Evolutionary conservation across 1,140 invertebrate species (phyloP), one percentile per base, ranked within the genome.

Genomic region (Cydia amplana): DNA sequence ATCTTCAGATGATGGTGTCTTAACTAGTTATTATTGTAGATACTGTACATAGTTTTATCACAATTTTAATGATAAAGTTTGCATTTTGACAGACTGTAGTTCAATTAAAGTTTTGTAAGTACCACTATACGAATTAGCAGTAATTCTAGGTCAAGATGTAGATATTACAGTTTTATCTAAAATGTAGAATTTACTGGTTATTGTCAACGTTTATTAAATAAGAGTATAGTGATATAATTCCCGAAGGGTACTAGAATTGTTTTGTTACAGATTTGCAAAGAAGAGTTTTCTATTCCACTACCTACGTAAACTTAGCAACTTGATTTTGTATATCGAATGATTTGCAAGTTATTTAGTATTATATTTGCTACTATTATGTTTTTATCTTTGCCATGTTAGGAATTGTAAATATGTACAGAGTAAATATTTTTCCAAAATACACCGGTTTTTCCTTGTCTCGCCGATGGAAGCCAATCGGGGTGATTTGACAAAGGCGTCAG

Each of bases 401-500:
- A 16, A 28, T n/a, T 67, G 87, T 88, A 86, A 85, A 88, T 87
- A 88, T 87, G 87, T 87, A 88, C 75, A 82, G 85, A 85, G 78
- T 87, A 86, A 87, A 88, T 88, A 88, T 88, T 87, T 88, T 88
- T 87, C 78, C 82, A 84, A 85, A 84, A 82, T 77, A 81, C 72
- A 36, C 74, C 55, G 73, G 32, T 78, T 78, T 80, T 78, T 67
- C 64, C 28, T 67, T 67, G 64, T 67, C 64, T 14, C 25, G 64
- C 16, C 64, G 64, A 64, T 67, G 64, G 64, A 67, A 40, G 64
- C 14, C 64, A 67, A 67, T 32, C 25, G 64, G 23, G 25, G 63
- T 67, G 25, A 67, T 67, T 67, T 67, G 64, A 67, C 32, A 67
- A 67, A 67, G 64, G 64, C 64, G 28, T 67, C 64, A 67, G 64